phyloP scores from a whole-genome alignment of 2,888 invertebrate genomes.

The Schizotus pectinicornis region DNA sequence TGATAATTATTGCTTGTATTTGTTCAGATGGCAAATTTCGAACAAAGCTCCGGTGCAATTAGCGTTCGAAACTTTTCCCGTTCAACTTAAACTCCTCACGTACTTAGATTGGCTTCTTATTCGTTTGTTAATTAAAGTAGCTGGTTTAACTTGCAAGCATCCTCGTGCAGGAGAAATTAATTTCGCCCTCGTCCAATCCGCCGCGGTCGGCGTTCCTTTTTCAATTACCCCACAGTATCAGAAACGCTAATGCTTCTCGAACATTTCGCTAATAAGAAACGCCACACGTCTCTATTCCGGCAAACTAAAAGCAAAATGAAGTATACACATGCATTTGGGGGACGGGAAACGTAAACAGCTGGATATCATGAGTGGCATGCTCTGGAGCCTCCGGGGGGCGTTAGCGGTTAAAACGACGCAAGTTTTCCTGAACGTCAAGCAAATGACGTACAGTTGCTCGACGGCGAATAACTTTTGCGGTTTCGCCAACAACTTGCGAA shows the following conservation, averaged over 20 bases:
- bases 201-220: too few relatives aligned
- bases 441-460: constrained; percentile 19
- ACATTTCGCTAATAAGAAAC: constrained; percentile 19
- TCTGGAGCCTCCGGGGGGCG: constrained; percentile 9
- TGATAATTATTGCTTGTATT: too few relatives aligned
- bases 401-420: constrained; percentile 1
- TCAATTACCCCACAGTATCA: too few relatives aligned
- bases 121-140: too few relatives aligned
- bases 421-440: constrained; percentile 15
- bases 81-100: too few relatives aligned
- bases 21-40: too few relatives aligned
- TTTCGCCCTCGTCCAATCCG: too few relatives aligned
- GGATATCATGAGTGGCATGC: constrained; percentile 9
- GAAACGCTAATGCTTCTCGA: constrained; percentile 2
- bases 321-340: neutral
- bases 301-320: constrained; percentile 5
- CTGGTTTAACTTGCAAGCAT: too few relatives aligned
- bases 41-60: too few relatives aligned
- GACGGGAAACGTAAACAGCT: constrained; percentile 1
- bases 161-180: too few relatives aligned
- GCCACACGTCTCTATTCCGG: constrained; percentile 6
- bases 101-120: too few relatives aligned
- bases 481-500: constrained; percentile 17
- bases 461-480: constrained; percentile 15
- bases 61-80: too few relatives aligned